Evolutionary conservation across 2,113 vertebrate genomes (phyloP).

Genomic region (Rostratula benghalensis): DNA sequence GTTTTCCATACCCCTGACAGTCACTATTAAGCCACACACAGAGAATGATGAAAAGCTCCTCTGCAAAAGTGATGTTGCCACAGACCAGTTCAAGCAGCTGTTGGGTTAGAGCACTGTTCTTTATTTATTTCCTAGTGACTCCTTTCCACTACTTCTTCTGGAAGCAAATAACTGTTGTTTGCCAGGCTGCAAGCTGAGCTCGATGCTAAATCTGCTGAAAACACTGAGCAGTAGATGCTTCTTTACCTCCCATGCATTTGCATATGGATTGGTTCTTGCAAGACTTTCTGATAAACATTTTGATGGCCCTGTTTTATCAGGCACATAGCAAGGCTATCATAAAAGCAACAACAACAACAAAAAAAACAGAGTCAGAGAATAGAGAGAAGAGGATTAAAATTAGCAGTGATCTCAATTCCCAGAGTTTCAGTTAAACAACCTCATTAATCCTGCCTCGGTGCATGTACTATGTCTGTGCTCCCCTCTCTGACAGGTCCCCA

Average conservation of each 20-base stretch:
- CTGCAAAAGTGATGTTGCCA: not conserved
- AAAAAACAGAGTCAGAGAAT: not conserved
- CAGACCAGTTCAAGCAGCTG: constrained; percentile 4
- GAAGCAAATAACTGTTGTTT: constrained; percentile 5
- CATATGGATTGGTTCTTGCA: not conserved
- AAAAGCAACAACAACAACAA: too few species aligned
- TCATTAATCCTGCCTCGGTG: constrained; percentile 37
- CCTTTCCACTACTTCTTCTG: not conserved
- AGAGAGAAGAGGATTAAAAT: not conserved
- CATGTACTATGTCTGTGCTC: constrained; percentile 31
- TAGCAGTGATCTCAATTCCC: constrained; percentile 25
- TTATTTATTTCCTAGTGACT: constrained; percentile 11
- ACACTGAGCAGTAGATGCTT: not conserved
- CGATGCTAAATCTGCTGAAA: constrained; percentile 27
- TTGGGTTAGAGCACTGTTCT: not conserved
- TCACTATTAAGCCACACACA: not conserved
- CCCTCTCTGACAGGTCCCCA: constrained; percentile 57
- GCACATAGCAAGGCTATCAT: not conserved
- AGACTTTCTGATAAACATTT: not conserved
- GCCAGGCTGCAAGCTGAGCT: not conserved
- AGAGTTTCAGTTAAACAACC: constrained; percentile 26
- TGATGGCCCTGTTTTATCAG: not conserved
- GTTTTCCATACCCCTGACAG: not conserved
- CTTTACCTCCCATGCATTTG: not conserved
- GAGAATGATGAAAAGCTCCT: not conserved